phyloP scores from a whole-genome alignment of 2,797 vertebrate species.

The Peromyscus attwateri region DNA sequence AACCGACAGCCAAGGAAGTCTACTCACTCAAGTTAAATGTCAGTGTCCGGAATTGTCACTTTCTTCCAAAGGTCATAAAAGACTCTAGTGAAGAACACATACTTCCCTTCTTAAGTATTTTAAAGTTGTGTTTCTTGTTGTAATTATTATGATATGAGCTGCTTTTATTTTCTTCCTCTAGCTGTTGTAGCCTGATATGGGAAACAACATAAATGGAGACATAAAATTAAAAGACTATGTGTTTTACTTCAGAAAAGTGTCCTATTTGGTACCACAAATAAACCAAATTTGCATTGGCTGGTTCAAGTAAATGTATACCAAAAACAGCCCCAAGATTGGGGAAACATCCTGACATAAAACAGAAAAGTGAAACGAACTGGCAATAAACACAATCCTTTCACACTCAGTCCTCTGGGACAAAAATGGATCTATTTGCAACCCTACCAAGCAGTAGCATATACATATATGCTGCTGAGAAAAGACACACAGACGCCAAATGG shows the following conservation, averaged over 20 bases:
- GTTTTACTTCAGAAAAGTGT: not conserved
- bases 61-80: not conserved
- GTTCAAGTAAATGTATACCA: conserved; percentile 21
- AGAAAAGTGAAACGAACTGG: conserved; percentile 55
- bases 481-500: conserved; percentile 70
- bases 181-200: not conserved
- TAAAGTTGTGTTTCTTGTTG: not conserved
- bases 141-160: not conserved
- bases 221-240: not conserved
- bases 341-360: conserved; percentile 34
- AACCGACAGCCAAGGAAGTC: not conserved
- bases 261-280: not conserved
- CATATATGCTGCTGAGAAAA: conserved; percentile 24
- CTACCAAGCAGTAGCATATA: not conserved
- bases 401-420: conserved; percentile 24
- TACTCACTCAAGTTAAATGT: not conserved
- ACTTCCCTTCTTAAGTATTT: not conserved
- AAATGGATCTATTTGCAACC: conserved; percentile 51
- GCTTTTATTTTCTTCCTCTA: not conserved
- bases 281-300: not conserved
- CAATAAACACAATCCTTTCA: conserved; percentile 56
- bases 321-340: not conserved
- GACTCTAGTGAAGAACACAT: not conserved
- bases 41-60: not conserved
- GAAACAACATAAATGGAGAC: not conserved